A percentile compares a stretch with the other conserved stretches of the same genome.
Conservation (phyloP, 2,113 vertebrate species). For the Polypterus senegalus region DNA sequence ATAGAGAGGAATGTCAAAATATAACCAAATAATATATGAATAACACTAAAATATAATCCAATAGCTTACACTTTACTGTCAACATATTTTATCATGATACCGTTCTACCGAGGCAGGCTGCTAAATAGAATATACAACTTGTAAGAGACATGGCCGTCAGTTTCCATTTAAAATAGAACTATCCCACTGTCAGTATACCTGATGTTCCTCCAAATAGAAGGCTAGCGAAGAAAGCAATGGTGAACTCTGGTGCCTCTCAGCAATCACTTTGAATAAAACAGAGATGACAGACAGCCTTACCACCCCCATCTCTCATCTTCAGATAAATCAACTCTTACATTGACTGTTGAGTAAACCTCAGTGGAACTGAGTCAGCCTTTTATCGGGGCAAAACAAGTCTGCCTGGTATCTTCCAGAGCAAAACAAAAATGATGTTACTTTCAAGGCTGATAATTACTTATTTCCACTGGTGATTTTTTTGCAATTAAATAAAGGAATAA, state of each 20-base stretch:
- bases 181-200: conserved; percentile 15
- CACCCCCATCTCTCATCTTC: conserved; percentile 40
- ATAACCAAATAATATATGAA: background rate
- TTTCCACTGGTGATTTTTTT: background rate
- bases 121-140: conserved; percentile 25
- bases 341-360: conserved; percentile 16
- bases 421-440: conserved; percentile 20
- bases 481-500: background rate
- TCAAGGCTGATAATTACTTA: background rate
- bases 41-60: background rate
- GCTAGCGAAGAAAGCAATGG: conserved; percentile 35
- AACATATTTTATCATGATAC: conserved; percentile 27
- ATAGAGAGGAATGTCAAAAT: background rate
- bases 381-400: conserved; percentile 15
- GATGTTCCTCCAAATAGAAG: conserved; percentile 4
- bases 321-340: conserved; percentile 35
- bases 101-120: conserved; percentile 28
- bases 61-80: background rate
- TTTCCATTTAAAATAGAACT: conserved; percentile 37
- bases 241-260: conserved; percentile 36
- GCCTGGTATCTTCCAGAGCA: conserved; percentile 18
- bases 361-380: conserved; percentile 29
- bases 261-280: conserved; percentile 39
- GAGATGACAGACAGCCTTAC: conserved; percentile 35
- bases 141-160: conserved; percentile 35